Evolutionary conservation across 2,888 invertebrate genomes (phyloP).

Genomic region (Sesia apiformis): DNA sequence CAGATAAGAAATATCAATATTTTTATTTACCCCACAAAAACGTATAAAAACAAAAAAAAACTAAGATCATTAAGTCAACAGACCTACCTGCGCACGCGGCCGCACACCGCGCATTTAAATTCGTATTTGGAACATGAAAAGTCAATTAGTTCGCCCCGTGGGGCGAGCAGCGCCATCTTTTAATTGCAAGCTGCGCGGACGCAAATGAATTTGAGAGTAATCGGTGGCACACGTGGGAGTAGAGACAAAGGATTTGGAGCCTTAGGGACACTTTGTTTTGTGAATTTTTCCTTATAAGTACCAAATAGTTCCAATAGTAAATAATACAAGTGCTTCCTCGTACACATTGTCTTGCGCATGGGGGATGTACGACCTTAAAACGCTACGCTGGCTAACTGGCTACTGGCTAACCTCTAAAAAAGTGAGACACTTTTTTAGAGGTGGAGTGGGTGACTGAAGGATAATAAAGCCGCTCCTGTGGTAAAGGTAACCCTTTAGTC

Average conservation of each 20-base stretch:
- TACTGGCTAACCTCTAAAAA: too few relatives aligned
- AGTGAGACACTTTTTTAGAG: too few relatives aligned
- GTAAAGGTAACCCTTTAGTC: too few relatives aligned
- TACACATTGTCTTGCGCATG: too few relatives aligned
- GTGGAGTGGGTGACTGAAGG: too few relatives aligned
- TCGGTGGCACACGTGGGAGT: neutral
- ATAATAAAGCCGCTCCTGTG: too few relatives aligned
- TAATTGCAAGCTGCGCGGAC: constrained; percentile 58
- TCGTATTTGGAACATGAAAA: constrained; percentile 63
- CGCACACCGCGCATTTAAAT: constrained; percentile 32
- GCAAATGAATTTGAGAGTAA: constrained; percentile 23
- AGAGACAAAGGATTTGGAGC: neutral
- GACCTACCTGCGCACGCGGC: constrained; percentile 16
- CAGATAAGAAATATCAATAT: neutral
- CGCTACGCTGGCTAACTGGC: too few relatives aligned
- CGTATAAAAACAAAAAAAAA: constrained; percentile 8
- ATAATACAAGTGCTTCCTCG: too few relatives aligned
- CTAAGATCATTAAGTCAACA: constrained; percentile 26
- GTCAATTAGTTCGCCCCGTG: constrained; percentile 62
- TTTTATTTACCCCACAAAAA: neutral
- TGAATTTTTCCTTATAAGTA: too few relatives aligned
- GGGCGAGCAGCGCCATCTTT: constrained; percentile 51
- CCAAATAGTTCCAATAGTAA: too few relatives aligned
- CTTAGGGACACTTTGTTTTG: too few relatives aligned
- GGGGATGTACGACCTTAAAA: too few relatives aligned